phyloP scores from a whole-genome alignment of 2,113 vertebrate genomes.

The Columbina picui region DNA sequence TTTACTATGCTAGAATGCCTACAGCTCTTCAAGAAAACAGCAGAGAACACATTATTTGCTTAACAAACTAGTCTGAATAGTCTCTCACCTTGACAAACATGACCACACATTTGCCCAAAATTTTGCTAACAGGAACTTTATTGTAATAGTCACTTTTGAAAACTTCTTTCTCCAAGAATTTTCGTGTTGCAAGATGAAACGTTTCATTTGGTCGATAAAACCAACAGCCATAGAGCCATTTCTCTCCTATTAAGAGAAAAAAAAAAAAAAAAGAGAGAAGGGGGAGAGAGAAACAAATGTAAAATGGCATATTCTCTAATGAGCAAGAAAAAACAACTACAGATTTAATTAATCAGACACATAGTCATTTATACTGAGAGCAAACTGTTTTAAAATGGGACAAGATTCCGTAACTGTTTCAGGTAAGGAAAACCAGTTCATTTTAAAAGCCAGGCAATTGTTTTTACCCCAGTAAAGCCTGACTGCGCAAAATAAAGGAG shows the following conservation, averaged over 20 bases:
- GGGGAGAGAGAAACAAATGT: background rate
- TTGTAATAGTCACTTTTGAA: constrained; percentile 99
- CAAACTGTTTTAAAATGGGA: background rate
- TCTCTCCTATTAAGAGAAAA: constrained; percentile 83
- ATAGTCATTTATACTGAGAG: background rate
- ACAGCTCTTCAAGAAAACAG: background rate
- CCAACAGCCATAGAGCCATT: constrained; percentile 98
- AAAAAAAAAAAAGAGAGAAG: background rate
- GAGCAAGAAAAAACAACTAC: background rate
- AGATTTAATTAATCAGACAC: background rate
- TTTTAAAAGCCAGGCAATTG: background rate
- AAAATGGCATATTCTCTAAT: background rate
- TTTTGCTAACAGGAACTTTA: constrained; percentile 97
- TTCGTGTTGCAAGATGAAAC: constrained; percentile 95
- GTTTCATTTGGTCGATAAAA: constrained; percentile 99
- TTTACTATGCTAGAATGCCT: background rate
- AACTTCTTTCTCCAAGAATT: constrained; percentile 98
- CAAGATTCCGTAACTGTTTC: background rate
- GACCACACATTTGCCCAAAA: constrained; percentile 97
- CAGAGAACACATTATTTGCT: background rate
- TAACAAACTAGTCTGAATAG: background rate
- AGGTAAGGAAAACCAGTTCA: background rate
- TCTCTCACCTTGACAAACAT: constrained; percentile 98
- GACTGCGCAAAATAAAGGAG: background rate
- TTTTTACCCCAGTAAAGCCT: background rate